Evolutionary conservation across 2,113 vertebrate genomes (phyloP).

Genomic region (Microtus pennsylvanicus): DNA sequence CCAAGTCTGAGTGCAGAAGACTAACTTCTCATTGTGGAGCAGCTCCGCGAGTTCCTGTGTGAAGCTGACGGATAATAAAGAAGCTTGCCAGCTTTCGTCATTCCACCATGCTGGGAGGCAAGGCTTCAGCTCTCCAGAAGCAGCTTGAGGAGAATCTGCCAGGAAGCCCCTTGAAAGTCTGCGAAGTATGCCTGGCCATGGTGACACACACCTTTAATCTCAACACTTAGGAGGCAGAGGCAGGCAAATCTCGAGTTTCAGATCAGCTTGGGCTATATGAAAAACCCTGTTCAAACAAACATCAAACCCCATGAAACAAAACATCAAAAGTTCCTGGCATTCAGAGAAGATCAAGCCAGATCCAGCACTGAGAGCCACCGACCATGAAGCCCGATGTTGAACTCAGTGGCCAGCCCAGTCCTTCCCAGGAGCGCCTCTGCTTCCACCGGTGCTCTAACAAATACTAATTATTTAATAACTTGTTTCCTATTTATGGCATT

Average conservation of each 20-base stretch:
- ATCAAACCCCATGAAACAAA: background rate
- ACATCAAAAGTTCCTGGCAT: background rate
- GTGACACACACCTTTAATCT: background rate
- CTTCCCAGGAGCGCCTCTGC: background rate
- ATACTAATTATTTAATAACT: background rate
- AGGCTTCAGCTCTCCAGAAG: background rate
- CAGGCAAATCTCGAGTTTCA: background rate
- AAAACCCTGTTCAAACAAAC: background rate
- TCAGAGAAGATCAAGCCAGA: background rate
- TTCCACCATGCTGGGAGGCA: background rate
- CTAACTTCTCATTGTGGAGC: background rate
- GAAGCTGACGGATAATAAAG: background rate
- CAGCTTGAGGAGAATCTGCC: background rate
- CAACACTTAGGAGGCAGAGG: background rate
- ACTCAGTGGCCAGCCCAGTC: no score
- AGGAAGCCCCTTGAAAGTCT: background rate
- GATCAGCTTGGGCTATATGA: background rate
- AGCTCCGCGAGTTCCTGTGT: background rate
- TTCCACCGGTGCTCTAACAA: background rate
- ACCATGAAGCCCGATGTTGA: fast-evolving
- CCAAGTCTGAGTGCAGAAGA: background rate
- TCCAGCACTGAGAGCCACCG: fast-evolving
- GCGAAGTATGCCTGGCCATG: background rate
- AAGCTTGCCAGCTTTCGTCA: background rate
- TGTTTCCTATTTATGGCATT: background rate